Evolutionary conservation across 2,113 vertebrate species (phyloP), one percentile per base, ranked within the genome.

Genomic region (Engystomops pustulosus): DNA sequence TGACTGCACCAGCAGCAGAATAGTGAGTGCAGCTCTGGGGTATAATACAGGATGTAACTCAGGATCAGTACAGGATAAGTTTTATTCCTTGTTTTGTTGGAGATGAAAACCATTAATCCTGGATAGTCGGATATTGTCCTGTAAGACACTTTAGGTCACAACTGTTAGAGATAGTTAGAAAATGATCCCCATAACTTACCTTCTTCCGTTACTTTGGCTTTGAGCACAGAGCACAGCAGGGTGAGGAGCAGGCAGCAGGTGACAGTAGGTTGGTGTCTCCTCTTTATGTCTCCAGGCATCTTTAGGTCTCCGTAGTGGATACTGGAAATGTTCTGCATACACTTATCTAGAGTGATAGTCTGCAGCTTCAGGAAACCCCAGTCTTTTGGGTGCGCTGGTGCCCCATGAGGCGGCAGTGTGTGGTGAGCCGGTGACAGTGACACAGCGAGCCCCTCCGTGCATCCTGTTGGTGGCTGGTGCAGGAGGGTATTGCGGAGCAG

Each of bases 401-500:
- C 44, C 45, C 72, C 58, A 53, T 77, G 51, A 72, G 38, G 55
- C 71, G 53, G 15, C 58, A 18, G 44, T 53, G 32, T 55, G 74
- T 65, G 62, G 60, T 68, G 32, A 32, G 9, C 58, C 1, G 25
- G 60, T 84, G 82, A 84, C 81, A 83, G 58, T 75, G 81, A 83
- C 81, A 78, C 51, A 47, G 53, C 45, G 10, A 7, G 30, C 41
- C 55, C 76, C 58, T 27, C 82, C 3, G 34, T 67, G 74, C 71
- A 84, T 84, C 82, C 82, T 84, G 82, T 78, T 38, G 45, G 74
- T 53, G 60, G 82, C 82, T 49, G 25, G 45, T 41, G 20, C 36
- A 15, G 47, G 58, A 69, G 62, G 25, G 45, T 34, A 8, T 30
- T 75, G 14, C n/a, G 38, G 12, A 75, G 71, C 55, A 68, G 74